Percentiles rank a stretch among this genome's conserved stretches.
These are phyloP conservation scores for Aplysia californica DNA, from an alignment of 1,140 invertebrate species.

Conservation along the genomic window DNA sequence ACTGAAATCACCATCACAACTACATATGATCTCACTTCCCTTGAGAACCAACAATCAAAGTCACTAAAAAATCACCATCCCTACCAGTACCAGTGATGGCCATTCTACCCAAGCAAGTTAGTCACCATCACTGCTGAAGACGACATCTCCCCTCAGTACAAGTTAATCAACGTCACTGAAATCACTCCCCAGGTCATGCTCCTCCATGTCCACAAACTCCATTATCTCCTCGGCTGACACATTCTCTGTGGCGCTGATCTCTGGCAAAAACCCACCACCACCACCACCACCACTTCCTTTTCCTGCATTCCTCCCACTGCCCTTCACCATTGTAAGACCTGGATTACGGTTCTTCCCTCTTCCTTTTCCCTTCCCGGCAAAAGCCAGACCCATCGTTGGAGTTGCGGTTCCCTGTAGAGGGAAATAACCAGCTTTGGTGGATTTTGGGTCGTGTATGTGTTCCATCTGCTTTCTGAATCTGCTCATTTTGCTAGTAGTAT, in stretches of 20 bases:
- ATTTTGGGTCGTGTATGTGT: constrained; percentile 9
- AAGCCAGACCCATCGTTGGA: neutral
- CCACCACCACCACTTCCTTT: neutral
- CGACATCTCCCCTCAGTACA: too few species aligned
- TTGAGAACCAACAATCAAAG: neutral
- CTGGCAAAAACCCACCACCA: neutral
- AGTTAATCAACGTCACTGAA: constrained; percentile 31
- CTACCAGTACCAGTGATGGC: too few species aligned
- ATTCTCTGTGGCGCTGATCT: neutral
- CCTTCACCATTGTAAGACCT: neutral
- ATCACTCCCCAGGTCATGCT: constrained; percentile 35
- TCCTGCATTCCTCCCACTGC: neutral
- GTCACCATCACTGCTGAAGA: neutral
- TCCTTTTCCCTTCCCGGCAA: constrained; percentile 22
- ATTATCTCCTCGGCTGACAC: neutral
- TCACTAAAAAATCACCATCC: neutral
- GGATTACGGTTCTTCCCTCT: constrained; percentile 14
- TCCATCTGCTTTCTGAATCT: constrained; percentile 12
- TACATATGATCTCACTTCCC: neutral
- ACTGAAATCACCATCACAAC: neutral
- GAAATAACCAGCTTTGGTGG: neutral
- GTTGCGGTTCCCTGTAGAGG: neutral
- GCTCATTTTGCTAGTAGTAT: neutral
- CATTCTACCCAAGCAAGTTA: too few species aligned
- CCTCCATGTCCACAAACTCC: constrained; percentile 6